phyloP scores from a whole-genome alignment of 2,113 vertebrate species.

The Girardinichthys multiradiatus region DNA sequence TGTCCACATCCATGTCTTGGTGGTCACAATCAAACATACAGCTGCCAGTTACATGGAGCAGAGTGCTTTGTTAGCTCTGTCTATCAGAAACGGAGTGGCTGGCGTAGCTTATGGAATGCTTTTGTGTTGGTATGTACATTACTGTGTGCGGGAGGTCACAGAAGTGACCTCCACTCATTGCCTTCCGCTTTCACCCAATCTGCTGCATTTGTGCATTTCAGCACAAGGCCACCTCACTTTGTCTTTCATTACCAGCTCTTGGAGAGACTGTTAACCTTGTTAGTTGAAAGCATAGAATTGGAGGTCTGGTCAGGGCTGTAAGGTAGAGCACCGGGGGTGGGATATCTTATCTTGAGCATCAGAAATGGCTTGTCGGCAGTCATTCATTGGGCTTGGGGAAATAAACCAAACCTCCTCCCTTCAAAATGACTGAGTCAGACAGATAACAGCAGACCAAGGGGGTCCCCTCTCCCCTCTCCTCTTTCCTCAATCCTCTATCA shows the following conservation, averaged over 20 bases:
- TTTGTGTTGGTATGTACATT: conserved; percentile 63
- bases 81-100: conserved; percentile 65
- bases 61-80: conserved; percentile 40
- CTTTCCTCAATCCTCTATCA: conserved; percentile 77
- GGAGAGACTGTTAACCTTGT: conserved; percentile 70
- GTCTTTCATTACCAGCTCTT: conserved; percentile 80
- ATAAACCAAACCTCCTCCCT: conserved; percentile 74
- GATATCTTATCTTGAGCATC: conserved; percentile 80
- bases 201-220: conserved; percentile 65
- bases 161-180: conserved; percentile 52
- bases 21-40: conserved; percentile 53
- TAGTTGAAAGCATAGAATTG: conserved; percentile 65
- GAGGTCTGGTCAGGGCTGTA: conserved; percentile 57
- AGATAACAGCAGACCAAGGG: conserved; percentile 80
- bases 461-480: conserved; percentile 77
- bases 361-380: conserved; percentile 83
- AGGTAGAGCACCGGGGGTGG: conserved; percentile 66
- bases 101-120: conserved; percentile 68
- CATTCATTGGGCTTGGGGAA: conserved; percentile 81
- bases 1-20: conserved; percentile 36
- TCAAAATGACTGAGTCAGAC: conserved; percentile 72
- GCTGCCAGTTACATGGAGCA: conserved; percentile 53
- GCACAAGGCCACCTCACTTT: conserved; percentile 75
- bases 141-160: conserved; percentile 66
- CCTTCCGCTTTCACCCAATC: conserved; percentile 74